A percentile compares a stretch with the other conserved stretches of the same genome.
These are phyloP conservation scores for Plectropomus leopardus DNA, from an alignment of 2,113 vertebrate genomes.

Conservation along the genomic window DNA sequence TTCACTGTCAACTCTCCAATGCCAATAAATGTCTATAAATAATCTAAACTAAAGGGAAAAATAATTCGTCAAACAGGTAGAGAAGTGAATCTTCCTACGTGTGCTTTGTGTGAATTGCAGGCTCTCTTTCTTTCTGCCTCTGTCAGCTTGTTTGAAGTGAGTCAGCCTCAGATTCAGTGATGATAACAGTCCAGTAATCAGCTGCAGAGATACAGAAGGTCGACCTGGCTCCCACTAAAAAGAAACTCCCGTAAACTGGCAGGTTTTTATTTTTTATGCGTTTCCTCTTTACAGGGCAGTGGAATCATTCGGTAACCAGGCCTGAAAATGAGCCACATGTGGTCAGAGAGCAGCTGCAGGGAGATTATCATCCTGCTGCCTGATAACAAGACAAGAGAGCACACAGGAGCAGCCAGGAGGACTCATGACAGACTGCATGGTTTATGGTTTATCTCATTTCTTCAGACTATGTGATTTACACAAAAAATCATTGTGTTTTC, in stretches of 20 bases:
- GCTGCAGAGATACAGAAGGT: conserved; percentile 23
- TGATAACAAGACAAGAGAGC: neutral
- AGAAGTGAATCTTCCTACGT: neutral
- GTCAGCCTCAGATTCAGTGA: conserved; percentile 35
- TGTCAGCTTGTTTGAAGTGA: conserved; percentile 53
- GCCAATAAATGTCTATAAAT: neutral
- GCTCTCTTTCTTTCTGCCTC: neutral
- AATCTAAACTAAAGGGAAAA: neutral
- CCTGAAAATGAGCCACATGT: conserved; percentile 52
- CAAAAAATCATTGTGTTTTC: too few species aligned
- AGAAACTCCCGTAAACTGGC: conserved; percentile 28
- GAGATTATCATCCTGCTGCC: neutral
- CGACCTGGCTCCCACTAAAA: conserved; percentile 61
- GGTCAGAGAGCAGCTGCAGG: conserved; percentile 31
- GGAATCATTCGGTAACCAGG: conserved; percentile 22
- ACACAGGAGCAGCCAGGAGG: neutral
- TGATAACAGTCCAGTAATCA: conserved; percentile 62
- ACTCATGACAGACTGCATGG: too few species aligned
- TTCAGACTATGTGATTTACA: too few species aligned
- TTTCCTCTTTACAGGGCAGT: conserved; percentile 40
- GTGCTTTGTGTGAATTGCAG: neutral
- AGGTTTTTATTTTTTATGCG: conserved; percentile 16
- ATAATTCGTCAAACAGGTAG: neutral
- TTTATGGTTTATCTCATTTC: too few species aligned
- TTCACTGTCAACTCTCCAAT: neutral